Evolutionary conservation across 2,888 invertebrate genomes (phyloP), one percentile per base, ranked within the genome.

Genomic region (Lottia scabra): DNA sequence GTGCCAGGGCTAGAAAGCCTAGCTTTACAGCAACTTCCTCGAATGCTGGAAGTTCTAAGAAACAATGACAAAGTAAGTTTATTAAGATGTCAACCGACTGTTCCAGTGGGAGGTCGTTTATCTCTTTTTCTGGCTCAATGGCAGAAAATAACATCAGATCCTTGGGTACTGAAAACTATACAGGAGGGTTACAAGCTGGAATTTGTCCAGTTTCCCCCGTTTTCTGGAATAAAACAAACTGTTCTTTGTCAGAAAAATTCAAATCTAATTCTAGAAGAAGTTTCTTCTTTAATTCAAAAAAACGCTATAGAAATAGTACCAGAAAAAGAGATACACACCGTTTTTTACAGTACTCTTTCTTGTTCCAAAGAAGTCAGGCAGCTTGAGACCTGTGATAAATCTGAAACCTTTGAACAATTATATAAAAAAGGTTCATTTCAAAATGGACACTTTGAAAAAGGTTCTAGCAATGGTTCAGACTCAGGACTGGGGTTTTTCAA

Each of bases 61-160:
- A 56, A 56, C 19, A 56, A 23, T 56, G 56, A 56, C 56, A 10
- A 19, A 23, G 19, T 56, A 30, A 30, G 30, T 56, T 56, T 19
- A n/a, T 8, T n/a, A 12, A n/a, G n/a, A 19, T n/a, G n/a, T 19
- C 30, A 30, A 30, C 30, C 30, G 30, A 30, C 30, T 30, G 30
- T 30, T 30, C 65, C 65, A 10, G 44, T 65, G 16, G 65, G 65
- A 27, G 65, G 44, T 19, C 65, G 65, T 16, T 38, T 65, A 19
- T 38, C 65, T 43, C 43, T 38, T 19, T 65, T 65, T 43, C 65
- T 65, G 38, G 38, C 13, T 8, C 38, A 65, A n/a, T 65, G 65
- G 65, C 15, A 38, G 38, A 19, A 27, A 19, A 8, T 43, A 6
- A 65, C 65, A 12, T 8, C 43, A 43, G 43, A 65, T 15, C 15